Percentiles rank a stretch among this genome's conserved stretches.
These are phyloP conservation scores for Trisateles emortualis DNA, from an alignment of 2,888 invertebrate genomes.

Conservation along the genomic window DNA sequence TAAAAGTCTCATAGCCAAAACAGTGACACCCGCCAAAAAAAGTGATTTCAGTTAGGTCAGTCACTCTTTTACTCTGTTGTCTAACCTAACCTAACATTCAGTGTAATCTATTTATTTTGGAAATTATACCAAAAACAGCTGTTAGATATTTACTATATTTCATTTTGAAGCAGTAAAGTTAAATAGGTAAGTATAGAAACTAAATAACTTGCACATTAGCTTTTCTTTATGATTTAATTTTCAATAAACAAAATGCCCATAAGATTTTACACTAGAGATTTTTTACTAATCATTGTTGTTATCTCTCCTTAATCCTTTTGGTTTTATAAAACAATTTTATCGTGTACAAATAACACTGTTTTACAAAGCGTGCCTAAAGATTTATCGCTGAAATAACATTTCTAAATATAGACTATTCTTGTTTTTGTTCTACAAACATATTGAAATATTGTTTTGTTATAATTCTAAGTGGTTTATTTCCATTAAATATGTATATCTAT, in stretches of 20 bases:
- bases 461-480: too few species aligned
- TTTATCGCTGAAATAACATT: too few species aligned
- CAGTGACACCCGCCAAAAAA: slow-evolving; percentile 4
- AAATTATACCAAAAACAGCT: slow-evolving; percentile 22
- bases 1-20: neutral
- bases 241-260: neutral
- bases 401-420: neutral
- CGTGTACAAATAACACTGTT: too few species aligned
- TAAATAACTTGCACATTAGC: neutral
- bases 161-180: slow-evolving; percentile 13
- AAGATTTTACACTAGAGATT: neutral
- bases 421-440: neutral
- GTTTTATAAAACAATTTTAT: neutral
- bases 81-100: slow-evolving; percentile 34
- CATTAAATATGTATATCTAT: too few species aligned
- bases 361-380: too few species aligned
- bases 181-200: slow-evolving; percentile 24
- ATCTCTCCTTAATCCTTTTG: neutral
- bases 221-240: neutral
- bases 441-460: too few species aligned
- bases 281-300: neutral
- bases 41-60: neutral
- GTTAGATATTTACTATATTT: slow-evolving; percentile 19
- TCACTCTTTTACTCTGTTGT: neutral
- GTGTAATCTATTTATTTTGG: slow-evolving; percentile 25